A percentile compares a stretch with the other conserved stretches of the same genome.
phyloP scores from a whole-genome alignment of 2,113 vertebrate genomes.

The Paradoxurus hermaphroditus region DNA sequence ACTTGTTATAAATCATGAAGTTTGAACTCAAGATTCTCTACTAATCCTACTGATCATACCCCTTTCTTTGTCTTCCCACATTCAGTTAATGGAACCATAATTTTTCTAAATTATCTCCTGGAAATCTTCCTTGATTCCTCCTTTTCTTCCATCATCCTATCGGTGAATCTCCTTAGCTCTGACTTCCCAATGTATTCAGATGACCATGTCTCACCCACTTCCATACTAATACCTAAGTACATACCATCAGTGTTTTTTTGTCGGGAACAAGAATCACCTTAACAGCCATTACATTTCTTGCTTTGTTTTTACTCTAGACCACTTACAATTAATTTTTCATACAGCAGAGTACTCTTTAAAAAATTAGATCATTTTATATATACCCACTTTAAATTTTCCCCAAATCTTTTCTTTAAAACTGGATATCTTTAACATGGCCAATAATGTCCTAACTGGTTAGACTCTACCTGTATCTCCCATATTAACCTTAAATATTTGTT shows the following conservation, averaged over 20 bases:
- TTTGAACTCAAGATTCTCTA: background rate
- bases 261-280: background rate
- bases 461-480: too few species aligned
- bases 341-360: background rate
- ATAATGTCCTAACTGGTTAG: too few species aligned
- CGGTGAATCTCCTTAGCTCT: background rate
- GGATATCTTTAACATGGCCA: background rate
- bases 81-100: background rate
- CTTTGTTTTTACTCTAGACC: background rate
- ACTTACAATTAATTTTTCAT: background rate
- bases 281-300: background rate
- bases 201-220: too few species aligned
- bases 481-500: background rate
- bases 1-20: background rate
- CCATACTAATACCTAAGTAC: background rate
- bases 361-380: background rate
- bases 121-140: background rate
- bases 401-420: background rate
- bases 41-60: background rate
- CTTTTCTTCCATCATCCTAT: background rate
- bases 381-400: background rate
- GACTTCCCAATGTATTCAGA: background rate
- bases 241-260: background rate
- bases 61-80: background rate
- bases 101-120: background rate